Evolutionary conservation across 1,140 invertebrate genomes (phyloP), one percentile per base, ranked within the genome.

Genomic region (Potamilus streckersoni): DNA sequence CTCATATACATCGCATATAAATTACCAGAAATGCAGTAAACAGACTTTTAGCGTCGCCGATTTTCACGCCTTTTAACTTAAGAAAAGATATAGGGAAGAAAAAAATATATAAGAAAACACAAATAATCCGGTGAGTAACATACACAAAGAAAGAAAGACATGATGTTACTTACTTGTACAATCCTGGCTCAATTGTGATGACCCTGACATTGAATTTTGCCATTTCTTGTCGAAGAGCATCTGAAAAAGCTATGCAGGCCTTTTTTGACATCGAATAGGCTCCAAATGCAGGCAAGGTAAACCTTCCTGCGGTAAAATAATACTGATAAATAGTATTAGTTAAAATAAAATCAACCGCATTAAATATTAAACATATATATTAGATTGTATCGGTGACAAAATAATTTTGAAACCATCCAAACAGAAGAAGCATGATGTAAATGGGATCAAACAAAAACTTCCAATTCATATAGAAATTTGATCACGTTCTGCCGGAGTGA

Each of bases 251-350:
- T 31, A 92, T 88, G 14, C 97, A 84, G 0, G 92, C 96, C 15
- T 94, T 93, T 90, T 98, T 98, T 0, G 94, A 95, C n/a, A 95
- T 95, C 11, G 93, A 93, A 89, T 98, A 97, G 4, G 93, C 90
- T 0, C 93, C 90, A 64, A 96, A 91, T 0, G 94, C 93, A 0
- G 95, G 95, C 17, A 97, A 89, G 0, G 94, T 92, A 78, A 93
- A 92, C n/a, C 91, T 78, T 1, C 94, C 93, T 90, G 95, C 95
- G 19, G 13, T 62, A 11, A 23, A n/a, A 12, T n/a, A 20, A 0
- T 13, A n/a, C 13, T 23, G 60, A 62, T n/a, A 62, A n/a, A 23
- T 8, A n/a, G 19, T 62, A n/a, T 62, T 62, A 8, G 19, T 62
- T 12, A n/a, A 62, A 13, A 0, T 23, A 12, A 62, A 62, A 6